Base-by-base conservation (phyloP, 2,113 vertebrate genomes). In the Phalacrocorax carbo region DNA sequence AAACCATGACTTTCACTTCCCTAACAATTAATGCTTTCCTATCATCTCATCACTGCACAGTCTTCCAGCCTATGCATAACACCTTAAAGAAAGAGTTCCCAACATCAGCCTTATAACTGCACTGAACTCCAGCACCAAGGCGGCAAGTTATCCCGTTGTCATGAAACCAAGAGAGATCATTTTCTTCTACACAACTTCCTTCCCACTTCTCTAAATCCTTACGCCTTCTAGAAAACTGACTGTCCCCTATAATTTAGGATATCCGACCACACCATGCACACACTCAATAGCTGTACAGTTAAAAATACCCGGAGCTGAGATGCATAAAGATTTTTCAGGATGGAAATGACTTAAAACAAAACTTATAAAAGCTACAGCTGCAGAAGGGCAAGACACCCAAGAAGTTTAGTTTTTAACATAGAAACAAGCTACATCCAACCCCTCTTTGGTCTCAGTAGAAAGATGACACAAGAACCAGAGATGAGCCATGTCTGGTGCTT, bases 231-330 rank as follows among this genome's bases (percentile, higher is more conserved):
- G 27, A 61, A 92, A 68, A 73, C 22, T 48, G 32, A 42, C 9
- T n/a, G 38, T 18, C 7, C 38, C 16, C 75, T 65, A 5, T 51
- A 66, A 66, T 21, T 76, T 40, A 70, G 44, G 48, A 44, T 22
- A 82, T 40, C 15, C 0, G 0, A 12, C 58, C 23, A 7, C 5
- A 15, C 23, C 57, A n/a, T 1, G 4, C 36, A 76, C 16, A 25
- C 7, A 57, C 11, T 12, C 8, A 80, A 78, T 27, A 70, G 32
- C 22, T 42, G 17, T 17, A 44, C 1, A 69, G 22, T 20, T 87
- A 73, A 85, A 85, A 85, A 76, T n/a, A 94, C 5, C 22, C 48
- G 49, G 23, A 89, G 23, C 52, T 79, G 32, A 87, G 32, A 42
- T 21, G 10, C 3, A 48, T 10, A 18, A 64, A 60, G 44, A 57